Percentiles rank a stretch among this genome's conserved stretches.
Evolutionary conservation across 2,888 invertebrate species (phyloP).

Genomic region (Eremobia ochroleuca): DNA sequence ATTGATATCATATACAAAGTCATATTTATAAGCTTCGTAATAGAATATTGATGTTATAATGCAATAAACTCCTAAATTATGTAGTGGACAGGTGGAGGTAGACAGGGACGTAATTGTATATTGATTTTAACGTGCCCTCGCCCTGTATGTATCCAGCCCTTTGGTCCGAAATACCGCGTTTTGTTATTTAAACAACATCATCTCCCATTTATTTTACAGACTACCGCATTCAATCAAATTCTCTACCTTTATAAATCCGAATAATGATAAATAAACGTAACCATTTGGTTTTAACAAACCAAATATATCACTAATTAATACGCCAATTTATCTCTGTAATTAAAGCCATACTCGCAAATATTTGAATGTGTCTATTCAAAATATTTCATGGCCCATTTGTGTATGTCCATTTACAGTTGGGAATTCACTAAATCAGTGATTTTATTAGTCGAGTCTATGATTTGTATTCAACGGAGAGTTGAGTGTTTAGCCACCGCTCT

Average conservation of each 20-base stretch:
- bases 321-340: conserved; percentile 50
- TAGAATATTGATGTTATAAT: conserved; percentile 8
- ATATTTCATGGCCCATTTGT: conserved; percentile 42
- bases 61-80: conserved; percentile 23
- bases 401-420: conserved; percentile 48
- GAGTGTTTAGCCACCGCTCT: conserved; percentile 77
- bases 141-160: conserved; percentile 46
- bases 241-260: conserved; percentile 13
- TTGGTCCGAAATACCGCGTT: conserved; percentile 57
- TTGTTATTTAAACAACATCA: conserved; percentile 51
- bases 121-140: conserved; percentile 72
- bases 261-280: conserved; percentile 26
- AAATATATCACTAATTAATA: conserved; percentile 48
- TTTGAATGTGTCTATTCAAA: conserved; percentile 52
- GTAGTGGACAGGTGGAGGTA: conserved; percentile 35
- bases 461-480: conserved; percentile 75
- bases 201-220: conserved; percentile 29
- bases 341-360: conserved; percentile 47
- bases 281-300: conserved; percentile 40
- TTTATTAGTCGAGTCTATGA: conserved; percentile 71
- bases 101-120: conserved; percentile 57
- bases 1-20: not conserved
- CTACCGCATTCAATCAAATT: conserved; percentile 3
- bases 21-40: not conserved
- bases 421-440: conserved; percentile 59